Percentiles rank a stretch among this genome's conserved stretches.
phyloP scores from a whole-genome alignment of 2,888 invertebrate genomes.

The Pandemis corylana region DNA sequence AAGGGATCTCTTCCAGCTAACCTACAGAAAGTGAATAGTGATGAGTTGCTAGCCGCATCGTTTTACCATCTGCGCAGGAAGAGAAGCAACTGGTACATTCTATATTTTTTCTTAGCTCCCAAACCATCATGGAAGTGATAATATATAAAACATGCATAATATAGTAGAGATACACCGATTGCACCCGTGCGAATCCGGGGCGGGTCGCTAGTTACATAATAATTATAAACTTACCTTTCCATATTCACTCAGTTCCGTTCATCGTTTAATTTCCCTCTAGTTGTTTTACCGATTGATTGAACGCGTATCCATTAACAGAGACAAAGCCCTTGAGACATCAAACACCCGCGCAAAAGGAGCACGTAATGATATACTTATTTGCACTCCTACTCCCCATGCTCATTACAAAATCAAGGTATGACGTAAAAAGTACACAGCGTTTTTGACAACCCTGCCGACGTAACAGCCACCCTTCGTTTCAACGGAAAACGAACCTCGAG shows the following conservation, averaged over 20 bases:
- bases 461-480: neutral
- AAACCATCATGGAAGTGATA: too few relatives aligned
- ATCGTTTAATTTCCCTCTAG: conserved; percentile 1
- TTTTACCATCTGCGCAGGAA: too few relatives aligned
- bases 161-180: too few relatives aligned
- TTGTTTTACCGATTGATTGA: conserved; percentile 22
- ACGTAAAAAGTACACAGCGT: conserved; percentile 39
- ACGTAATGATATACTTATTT: conserved; percentile 40
- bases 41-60: too few relatives aligned
- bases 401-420: conserved; percentile 41
- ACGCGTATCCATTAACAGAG: conserved; percentile 8
- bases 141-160: too few relatives aligned
- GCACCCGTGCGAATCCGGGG: too few relatives aligned
- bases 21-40: too few relatives aligned
- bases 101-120: too few relatives aligned
- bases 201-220: too few relatives aligned
- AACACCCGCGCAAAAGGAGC: conserved; percentile 26
- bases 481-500: neutral
- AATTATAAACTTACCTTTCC: too few relatives aligned
- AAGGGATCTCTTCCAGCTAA: too few relatives aligned
- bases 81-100: too few relatives aligned
- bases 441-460: neutral
- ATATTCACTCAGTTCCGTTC: neutral
- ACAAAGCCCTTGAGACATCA: conserved; percentile 33
- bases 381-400: conserved; percentile 33